These are phyloP conservation scores for Danio albolineatus DNA, from an alignment of 2,797 vertebrate species.

Conservation along the genomic window DNA sequence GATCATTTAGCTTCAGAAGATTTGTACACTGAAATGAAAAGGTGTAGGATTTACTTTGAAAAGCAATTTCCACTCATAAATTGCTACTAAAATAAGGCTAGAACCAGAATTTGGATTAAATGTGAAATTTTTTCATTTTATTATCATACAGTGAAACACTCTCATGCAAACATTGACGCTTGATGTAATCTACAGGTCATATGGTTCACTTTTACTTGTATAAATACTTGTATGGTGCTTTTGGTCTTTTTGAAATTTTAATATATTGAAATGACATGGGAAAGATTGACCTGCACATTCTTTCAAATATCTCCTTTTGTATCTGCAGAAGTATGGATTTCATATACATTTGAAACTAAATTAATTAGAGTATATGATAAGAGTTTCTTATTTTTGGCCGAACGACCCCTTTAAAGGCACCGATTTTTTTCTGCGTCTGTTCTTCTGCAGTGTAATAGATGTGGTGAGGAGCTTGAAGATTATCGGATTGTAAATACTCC, in stretches of 20 bases:
- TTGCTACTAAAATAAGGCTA: background rate
- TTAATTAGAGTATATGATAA: background rate
- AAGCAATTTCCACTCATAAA: background rate
- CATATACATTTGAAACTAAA: background rate
- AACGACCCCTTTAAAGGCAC: constrained; percentile 26
- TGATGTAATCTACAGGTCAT: background rate
- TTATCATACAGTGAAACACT: too few relatives aligned
- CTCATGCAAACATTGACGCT: background rate
- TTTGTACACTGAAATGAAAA: background rate
- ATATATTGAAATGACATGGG: background rate
- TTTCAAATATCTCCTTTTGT: background rate
- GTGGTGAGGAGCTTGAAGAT: constrained; percentile 54
- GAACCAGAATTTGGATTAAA: too few relatives aligned
- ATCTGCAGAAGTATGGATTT: background rate
- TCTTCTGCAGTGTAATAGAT: constrained; percentile 52
- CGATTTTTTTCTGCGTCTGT: constrained; percentile 19
- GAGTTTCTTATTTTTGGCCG: constrained; percentile 4
- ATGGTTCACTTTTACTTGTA: background rate
- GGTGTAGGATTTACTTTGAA: background rate
- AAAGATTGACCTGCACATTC: background rate
- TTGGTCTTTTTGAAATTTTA: too few relatives aligned
- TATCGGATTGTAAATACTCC: constrained; percentile 62
- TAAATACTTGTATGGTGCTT: background rate
- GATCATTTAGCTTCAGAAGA: background rate
- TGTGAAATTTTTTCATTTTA: background rate